A percentile compares a stretch with the other conserved stretches of the same genome.
Conservation (phyloP, 2,888 invertebrate species). For the Acanthosoma haemorrhoidale region DNA sequence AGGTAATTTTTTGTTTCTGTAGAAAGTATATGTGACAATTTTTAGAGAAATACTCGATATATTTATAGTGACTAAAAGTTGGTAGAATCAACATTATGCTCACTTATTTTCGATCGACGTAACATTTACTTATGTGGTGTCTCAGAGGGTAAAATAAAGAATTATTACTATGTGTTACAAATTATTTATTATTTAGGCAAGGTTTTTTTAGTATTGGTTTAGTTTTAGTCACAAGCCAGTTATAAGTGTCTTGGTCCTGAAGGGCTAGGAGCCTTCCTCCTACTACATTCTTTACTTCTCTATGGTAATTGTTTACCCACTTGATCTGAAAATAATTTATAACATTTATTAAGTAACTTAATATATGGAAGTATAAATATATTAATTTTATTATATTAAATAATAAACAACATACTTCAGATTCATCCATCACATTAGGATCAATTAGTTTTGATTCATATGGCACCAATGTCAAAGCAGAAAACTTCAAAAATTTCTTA, state of each 20-base stretch:
- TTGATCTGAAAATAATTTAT: constrained; percentile 51
- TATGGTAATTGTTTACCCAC: constrained; percentile 76
- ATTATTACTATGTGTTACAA: too few relatives aligned
- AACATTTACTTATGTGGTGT: too few relatives aligned
- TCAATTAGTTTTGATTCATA: constrained; percentile 73
- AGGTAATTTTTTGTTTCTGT: too few relatives aligned
- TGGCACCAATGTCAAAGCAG: constrained; percentile 77
- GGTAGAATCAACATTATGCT: too few relatives aligned
- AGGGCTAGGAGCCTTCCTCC: constrained; percentile 46
- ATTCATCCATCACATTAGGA: constrained; percentile 60
- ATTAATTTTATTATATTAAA: neutral
- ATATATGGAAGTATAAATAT: neutral
- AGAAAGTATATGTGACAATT: too few relatives aligned
- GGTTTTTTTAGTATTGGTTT: constrained; percentile 28
- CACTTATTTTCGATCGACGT: too few relatives aligned
- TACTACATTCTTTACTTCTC: constrained; percentile 61
- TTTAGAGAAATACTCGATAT: too few relatives aligned
- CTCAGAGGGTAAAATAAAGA: too few relatives aligned
- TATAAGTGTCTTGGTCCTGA: constrained; percentile 35
- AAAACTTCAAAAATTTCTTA: constrained; percentile 67
- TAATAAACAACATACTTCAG: constrained; percentile 57
- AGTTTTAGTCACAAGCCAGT: constrained; percentile 39
- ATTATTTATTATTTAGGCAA: too few relatives aligned
- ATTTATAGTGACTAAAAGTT: too few relatives aligned
- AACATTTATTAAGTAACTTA: neutral